Evolutionary conservation across 1,140 invertebrate species (phyloP).

Genomic region (Procambarus virginalis): DNA sequence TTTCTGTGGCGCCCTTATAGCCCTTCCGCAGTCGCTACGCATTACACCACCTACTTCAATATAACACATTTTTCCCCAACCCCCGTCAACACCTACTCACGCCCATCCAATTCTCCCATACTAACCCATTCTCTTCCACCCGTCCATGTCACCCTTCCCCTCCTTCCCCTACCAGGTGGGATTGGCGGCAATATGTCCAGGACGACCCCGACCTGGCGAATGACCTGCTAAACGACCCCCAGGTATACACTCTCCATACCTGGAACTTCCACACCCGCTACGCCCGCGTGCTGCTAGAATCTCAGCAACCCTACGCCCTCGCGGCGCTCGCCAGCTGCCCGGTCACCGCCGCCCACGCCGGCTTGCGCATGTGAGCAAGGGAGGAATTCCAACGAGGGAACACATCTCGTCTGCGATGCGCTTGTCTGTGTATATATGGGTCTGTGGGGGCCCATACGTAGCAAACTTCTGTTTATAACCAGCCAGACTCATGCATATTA

Average conservation of each 20-base stretch:
- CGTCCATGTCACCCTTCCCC: too few species aligned
- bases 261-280: constrained; percentile 45
- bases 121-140: not conserved
- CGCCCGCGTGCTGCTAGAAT: not conserved
- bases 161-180: constrained; percentile 9
- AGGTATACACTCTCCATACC: constrained; percentile 18
- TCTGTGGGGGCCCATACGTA: too few species aligned
- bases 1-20: too few species aligned
- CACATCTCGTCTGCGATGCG: too few species aligned
- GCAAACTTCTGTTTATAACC: too few species aligned
- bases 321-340: constrained; percentile 28
- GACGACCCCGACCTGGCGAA: constrained; percentile 9
- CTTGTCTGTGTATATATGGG: too few species aligned
- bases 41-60: too few species aligned
- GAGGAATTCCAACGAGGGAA: too few species aligned
- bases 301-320: constrained; percentile 32
- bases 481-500: too few species aligned
- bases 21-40: too few species aligned
- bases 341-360: constrained; percentile 30
- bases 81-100: not conserved
- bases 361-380: not conserved
- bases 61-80: not conserved
- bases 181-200: constrained; percentile 23
- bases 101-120: too few species aligned
- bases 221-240: constrained; percentile 19